Evolutionary conservation across 2,797 vertebrate species (phyloP).

Genomic region (Silurus lanzhouensis): DNA sequence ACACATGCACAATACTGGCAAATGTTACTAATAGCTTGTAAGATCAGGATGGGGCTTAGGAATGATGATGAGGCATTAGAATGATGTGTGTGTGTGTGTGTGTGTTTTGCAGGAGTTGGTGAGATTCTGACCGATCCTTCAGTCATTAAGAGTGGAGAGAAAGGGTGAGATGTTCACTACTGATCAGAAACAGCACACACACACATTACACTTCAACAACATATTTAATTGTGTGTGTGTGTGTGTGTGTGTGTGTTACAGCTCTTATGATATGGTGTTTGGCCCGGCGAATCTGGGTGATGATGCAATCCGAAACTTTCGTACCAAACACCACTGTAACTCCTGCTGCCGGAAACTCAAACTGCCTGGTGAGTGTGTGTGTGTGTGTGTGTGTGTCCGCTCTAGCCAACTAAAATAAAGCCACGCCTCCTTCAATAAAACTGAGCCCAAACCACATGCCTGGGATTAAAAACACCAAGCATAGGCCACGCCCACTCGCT

Average conservation of each 20-base stretch:
- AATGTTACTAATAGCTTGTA: neutral
- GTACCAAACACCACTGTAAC: constrained; percentile 96
- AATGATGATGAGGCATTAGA: neutral
- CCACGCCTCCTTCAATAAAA: neutral
- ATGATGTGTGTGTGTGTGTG: neutral
- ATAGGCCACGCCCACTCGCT: neutral
- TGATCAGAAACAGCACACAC: neutral
- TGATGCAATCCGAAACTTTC: constrained; percentile 95
- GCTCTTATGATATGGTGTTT: constrained; percentile 96
- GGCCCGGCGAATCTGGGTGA: constrained; percentile 95
- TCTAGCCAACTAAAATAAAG: too few relatives aligned
- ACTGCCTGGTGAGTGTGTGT: constrained; percentile 82
- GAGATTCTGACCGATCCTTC: constrained; percentile 98
- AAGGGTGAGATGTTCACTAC: constrained; percentile 78
- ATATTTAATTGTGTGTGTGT: constrained; percentile 11
- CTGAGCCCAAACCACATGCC: neutral
- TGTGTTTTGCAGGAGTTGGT: constrained; percentile 83
- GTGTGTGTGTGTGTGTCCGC: neutral
- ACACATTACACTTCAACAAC: too few relatives aligned
- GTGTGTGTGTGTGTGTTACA: constrained; percentile 56
- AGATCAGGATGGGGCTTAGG: neutral
- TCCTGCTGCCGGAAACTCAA: constrained; percentile 97
- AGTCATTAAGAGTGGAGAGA: constrained; percentile 97
- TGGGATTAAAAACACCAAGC: neutral
- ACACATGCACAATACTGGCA: neutral